phyloP scores from a whole-genome alignment of 2,797 vertebrate genomes.

The Phataginus tricuspis region DNA sequence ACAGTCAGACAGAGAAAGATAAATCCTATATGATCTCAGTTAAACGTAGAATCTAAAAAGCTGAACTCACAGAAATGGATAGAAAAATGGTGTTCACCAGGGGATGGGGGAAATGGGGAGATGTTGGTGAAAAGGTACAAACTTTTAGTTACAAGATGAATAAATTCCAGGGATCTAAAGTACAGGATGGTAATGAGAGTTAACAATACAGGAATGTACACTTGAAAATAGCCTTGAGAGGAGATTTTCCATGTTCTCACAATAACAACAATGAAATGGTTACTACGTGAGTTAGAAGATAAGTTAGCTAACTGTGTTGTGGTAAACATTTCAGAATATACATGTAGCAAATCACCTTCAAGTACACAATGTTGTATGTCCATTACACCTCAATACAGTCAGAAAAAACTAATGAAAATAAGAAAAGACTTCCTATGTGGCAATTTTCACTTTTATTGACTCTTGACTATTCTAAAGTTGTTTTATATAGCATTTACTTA shows the following conservation, averaged over 20 bases:
- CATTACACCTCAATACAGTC: neutral
- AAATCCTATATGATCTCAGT: neutral
- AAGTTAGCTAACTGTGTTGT: neutral
- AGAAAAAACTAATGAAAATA: neutral
- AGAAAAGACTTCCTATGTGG: neutral
- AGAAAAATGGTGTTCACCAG: neutral
- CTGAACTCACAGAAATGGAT: neutral
- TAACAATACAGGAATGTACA: neutral
- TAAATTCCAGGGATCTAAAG: neutral
- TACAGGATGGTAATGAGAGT: accelerated
- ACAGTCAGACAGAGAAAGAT: neutral
- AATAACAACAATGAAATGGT: too few species aligned
- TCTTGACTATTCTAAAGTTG: neutral
- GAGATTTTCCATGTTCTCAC: neutral
- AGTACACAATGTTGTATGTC: too few species aligned
- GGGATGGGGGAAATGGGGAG: neutral
- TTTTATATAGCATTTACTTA: neutral
- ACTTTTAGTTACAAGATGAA: neutral
- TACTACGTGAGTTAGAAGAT: neutral
- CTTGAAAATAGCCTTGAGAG: neutral
- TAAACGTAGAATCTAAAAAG: neutral
- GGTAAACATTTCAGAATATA: neutral
- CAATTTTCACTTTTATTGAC: neutral
- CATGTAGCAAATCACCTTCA: neutral
- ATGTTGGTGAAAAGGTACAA: neutral